These are phyloP conservation scores for Operophtera brumata DNA, from an alignment of 2,888 invertebrate genomes.

Conservation along the genomic window DNA sequence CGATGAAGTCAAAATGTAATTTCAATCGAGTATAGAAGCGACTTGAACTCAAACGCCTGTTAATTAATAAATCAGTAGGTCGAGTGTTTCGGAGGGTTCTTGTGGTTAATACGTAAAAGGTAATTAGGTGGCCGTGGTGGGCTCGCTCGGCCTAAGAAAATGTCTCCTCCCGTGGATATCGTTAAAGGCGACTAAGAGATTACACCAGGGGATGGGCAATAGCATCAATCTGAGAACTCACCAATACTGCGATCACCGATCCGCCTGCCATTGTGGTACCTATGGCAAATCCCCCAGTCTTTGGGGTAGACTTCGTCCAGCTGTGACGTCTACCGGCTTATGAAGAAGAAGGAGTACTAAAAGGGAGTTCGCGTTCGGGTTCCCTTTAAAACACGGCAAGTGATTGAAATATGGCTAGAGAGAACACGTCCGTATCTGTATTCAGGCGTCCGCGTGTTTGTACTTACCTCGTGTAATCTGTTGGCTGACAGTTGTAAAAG, in stretches of 20 bases:
- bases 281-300: no score
- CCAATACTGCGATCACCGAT: no score
- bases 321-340: no score
- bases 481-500: conserved; percentile 10
- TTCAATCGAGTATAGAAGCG: conserved; percentile 16
- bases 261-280: no score
- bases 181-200: no score
- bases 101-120: conserved; percentile 36
- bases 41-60: conserved; percentile 31
- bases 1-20: conserved; percentile 11
- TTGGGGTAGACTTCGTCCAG: no score
- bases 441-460: neutral
- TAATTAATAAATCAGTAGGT: conserved; percentile 39
- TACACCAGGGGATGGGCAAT: no score
- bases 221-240: no score
- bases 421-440: neutral
- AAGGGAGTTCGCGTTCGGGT: conserved; percentile 34
- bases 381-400: conserved; percentile 6
- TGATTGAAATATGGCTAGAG: conserved; percentile 1
- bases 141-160: no score
- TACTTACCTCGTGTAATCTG: conserved; percentile 8
- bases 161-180: no score
- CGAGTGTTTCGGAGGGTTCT: conserved; percentile 36
- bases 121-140: no score
- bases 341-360: no score